Evolutionary conservation across 2,113 vertebrate species (phyloP).

Genomic region (Motacilla tschutschensis): DNA sequence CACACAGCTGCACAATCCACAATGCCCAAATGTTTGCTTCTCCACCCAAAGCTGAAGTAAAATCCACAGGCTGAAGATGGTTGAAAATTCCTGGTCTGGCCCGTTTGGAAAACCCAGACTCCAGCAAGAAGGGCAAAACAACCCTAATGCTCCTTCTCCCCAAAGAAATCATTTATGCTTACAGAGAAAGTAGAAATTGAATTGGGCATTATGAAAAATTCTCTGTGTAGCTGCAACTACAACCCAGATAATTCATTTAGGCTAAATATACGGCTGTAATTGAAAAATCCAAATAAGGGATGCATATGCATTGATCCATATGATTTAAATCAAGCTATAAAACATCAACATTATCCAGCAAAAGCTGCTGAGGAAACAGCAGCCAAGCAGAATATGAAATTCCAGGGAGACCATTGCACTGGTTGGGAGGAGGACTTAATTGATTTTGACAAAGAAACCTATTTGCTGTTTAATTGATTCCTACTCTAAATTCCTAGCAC

Average conservation of each 20-base stretch:
- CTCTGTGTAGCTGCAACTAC: constrained; percentile 24
- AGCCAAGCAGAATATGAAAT: constrained; percentile 52
- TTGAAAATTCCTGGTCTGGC: background rate
- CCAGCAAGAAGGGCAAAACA: background rate
- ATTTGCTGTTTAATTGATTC: constrained; percentile 80
- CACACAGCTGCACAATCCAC: background rate
- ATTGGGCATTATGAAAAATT: constrained; percentile 42
- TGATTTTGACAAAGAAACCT: constrained; percentile 76
- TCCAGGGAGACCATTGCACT: constrained; percentile 37
- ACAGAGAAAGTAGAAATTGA: constrained; percentile 29
- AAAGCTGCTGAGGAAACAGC: constrained; percentile 34
- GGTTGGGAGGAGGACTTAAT: constrained; percentile 50
- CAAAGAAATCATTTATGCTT: constrained; percentile 15
- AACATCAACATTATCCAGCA: constrained; percentile 51
- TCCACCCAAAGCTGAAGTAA: background rate
- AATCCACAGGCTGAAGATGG: background rate
- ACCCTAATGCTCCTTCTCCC: background rate
- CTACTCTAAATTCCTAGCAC: constrained; percentile 70
- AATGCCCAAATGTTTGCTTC: background rate
- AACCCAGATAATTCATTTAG: constrained; percentile 54
- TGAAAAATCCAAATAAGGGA: constrained; percentile 59
- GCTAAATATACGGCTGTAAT: constrained; percentile 54
- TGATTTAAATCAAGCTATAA: constrained; percentile 62
- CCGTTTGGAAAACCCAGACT: background rate
- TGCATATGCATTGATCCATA: constrained; percentile 56